Evolutionary conservation across 2,797 vertebrate genomes (phyloP), one percentile per base, ranked within the genome.

Genomic region (Psittacula echo): DNA sequence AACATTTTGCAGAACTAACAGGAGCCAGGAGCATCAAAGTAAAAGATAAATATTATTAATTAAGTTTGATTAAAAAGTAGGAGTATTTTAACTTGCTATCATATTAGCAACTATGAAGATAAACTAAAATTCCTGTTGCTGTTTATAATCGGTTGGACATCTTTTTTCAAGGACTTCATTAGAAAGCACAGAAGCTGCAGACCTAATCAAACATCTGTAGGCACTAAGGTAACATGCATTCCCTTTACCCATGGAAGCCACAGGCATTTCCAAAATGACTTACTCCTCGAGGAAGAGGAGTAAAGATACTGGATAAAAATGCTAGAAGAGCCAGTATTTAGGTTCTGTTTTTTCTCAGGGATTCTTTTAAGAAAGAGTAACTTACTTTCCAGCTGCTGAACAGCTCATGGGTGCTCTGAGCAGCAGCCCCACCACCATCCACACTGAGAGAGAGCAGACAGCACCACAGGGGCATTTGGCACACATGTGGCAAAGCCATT

Each of bases 1-100:
- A 95, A 95, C 53, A 94, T 94, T 95, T 93, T 94, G 23, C 65
- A 95, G 87, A 94, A 51, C 32, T 70, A 95, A 90, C 10, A 91
- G 22, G 16, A 90, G 20, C 86, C 23, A 2, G n/a, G 3, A 5
- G 3, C 75, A 86, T 90, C 51, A 93, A 94, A 92, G 68, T 91
- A 87, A 86, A 95, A 93, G 21, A 78, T 50, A 87, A 78, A 80
- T 79, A 70, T 87, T 37, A 83, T 95, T 90, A 91, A 92, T 87
- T 90, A 8, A 19, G 24, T 91, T 83, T 86, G 7, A 70, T 66
- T 96, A 87, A 90, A 88, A 91, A 58, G 47, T n/a, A 64, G 10
- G 56, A 87, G 42, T 76, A 83, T 86, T 87, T 95, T 88, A 79
- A 72, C 7, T 24, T 84, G 12, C 15, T 72, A 66, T 74, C 39